Conservation (phyloP, 2,113 vertebrate species). For the Rhinolophus sinicus region DNA sequence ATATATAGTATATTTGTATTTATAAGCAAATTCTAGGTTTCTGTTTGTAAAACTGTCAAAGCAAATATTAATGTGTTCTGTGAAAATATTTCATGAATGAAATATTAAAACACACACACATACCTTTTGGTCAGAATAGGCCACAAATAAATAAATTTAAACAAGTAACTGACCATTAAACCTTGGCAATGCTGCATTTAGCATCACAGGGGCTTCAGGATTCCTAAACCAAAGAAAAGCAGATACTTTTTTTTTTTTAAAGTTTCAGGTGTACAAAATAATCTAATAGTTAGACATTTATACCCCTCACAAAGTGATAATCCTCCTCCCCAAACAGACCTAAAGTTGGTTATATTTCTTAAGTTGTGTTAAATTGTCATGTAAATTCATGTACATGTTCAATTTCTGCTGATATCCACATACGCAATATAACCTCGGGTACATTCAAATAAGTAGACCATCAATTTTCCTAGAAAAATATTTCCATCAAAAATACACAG, state of each 20-base stretch:
- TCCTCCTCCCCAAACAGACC: not conserved
- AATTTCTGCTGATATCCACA: not conserved
- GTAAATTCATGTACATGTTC: not conserved
- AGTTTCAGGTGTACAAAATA: too few species aligned
- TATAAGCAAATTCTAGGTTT: constrained; percentile 5
- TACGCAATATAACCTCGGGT: not conserved
- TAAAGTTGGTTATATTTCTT: not conserved
- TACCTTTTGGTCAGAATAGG: not conserved
- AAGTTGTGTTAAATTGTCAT: not conserved
- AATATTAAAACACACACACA: not conserved
- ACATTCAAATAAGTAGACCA: not conserved
- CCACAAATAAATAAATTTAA: not conserved
- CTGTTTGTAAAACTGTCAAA: constrained; percentile 22
- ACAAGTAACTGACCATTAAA: not conserved
- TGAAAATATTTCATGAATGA: constrained; percentile 20
- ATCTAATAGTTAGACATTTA: too few species aligned
- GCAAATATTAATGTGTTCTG: constrained; percentile 11
- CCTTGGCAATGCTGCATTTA: not conserved
- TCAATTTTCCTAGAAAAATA: not conserved
- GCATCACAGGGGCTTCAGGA: not conserved
- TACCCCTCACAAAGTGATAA: too few species aligned
- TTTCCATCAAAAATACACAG: not conserved
- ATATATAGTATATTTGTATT: not conserved
- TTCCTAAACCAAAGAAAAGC: constrained; percentile 1
- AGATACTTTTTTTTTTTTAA: not conserved